Evolutionary conservation across 1,140 invertebrate genomes (phyloP).

Genomic region (Pseudomyrmex cubaensis): DNA sequence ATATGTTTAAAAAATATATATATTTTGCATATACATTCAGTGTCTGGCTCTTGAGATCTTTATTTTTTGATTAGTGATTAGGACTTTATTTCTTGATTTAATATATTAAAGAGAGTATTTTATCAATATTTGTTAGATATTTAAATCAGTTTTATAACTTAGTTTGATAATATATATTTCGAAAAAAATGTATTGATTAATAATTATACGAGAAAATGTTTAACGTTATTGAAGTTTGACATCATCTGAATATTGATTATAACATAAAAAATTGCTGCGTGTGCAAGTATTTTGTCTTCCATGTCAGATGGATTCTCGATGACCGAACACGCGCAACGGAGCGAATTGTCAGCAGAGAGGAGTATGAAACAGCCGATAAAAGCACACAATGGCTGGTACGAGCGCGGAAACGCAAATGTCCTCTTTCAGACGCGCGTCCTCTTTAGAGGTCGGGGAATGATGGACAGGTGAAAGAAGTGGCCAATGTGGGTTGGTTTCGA

Average conservation of each 20-base stretch:
- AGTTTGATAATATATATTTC: too few species aligned
- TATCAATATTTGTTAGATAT: too few species aligned
- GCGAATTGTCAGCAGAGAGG: slow-evolving; percentile 52
- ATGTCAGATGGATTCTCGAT: slow-evolving; percentile 61
- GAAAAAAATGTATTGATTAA: too few species aligned
- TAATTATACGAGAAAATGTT: too few species aligned
- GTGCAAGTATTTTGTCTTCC: slow-evolving; percentile 59
- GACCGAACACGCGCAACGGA: slow-evolving; percentile 55
- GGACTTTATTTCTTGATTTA: too few species aligned
- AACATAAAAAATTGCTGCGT: neutral
- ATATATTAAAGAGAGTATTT: too few species aligned
- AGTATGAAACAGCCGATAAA: slow-evolving; percentile 70
- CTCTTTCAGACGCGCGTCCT: slow-evolving; percentile 77
- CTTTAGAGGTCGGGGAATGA: slow-evolving; percentile 78
- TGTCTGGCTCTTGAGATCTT: too few species aligned
- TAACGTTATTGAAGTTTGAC: too few species aligned
- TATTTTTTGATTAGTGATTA: too few species aligned
- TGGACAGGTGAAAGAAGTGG: slow-evolving; percentile 85
- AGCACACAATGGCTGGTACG: slow-evolving; percentile 74
- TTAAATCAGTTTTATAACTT: too few species aligned
- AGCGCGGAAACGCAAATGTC: slow-evolving; percentile 78
- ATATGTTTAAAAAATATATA: too few species aligned
- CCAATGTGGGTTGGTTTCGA: slow-evolving; percentile 85
- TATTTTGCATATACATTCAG: too few species aligned
- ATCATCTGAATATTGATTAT: neutral